phyloP scores from a whole-genome alignment of 2,888 invertebrate species.

The Eucriotettix oculatus region DNA sequence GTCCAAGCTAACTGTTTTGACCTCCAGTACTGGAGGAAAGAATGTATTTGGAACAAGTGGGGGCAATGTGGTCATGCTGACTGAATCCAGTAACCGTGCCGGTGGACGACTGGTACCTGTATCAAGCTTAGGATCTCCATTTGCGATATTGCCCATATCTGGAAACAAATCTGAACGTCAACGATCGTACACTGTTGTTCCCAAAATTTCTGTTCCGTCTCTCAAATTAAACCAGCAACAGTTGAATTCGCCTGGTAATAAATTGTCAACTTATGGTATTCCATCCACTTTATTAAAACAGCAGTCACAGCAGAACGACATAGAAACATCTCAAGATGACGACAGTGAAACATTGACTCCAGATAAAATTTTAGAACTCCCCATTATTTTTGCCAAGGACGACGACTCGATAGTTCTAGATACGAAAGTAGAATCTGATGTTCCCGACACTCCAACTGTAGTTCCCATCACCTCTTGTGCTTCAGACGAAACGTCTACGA shows the following conservation, averaged over 20 bases:
- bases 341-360: slow-evolving; percentile 14
- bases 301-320: not conserved
- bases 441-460: slow-evolving; percentile 3
- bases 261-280: not conserved
- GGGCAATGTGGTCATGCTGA: slow-evolving; percentile 18
- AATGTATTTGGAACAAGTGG: slow-evolving; percentile 15
- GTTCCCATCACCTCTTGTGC: slow-evolving; percentile 3
- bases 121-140: not conserved
- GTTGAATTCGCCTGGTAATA: not conserved
- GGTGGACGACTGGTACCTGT: slow-evolving; percentile 1
- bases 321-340: not conserved
- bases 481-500: slow-evolving; percentile 1
- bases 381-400: slow-evolving; percentile 20
- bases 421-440: not conserved
- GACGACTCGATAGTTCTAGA: slow-evolving; percentile 2
- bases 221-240: not conserved
- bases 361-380: slow-evolving; percentile 18
- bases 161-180: slow-evolving; percentile 1
- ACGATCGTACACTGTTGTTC: not conserved
- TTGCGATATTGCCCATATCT: slow-evolving; percentile 8
- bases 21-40: slow-evolving; percentile 11
- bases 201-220: not conserved
- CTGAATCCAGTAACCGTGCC: slow-evolving; percentile 12
- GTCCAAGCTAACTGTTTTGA: slow-evolving; percentile 16
- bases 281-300: not conserved